Base-by-base conservation (phyloP, 2,113 vertebrate species). In the Talpa occidentalis region DNA sequence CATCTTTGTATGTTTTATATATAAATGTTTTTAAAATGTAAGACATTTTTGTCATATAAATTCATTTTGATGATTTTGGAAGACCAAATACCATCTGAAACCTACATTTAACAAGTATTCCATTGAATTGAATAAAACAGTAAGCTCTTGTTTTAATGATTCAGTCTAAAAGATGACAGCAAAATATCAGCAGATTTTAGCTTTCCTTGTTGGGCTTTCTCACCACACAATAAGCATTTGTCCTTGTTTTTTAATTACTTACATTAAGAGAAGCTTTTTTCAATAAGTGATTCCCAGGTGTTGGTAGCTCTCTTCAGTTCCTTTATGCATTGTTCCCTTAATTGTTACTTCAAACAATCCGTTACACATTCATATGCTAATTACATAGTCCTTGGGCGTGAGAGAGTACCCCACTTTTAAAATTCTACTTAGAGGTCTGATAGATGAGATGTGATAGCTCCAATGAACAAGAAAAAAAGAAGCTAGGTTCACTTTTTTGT, bases 341-440 rank as follows among this genome's bases (percentile, higher is more conserved):
- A 98, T 96, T 97, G 96, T 97, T 97, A 97, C 95, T 97, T 97
- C 95, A 97, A 79, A 95, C 94, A 98, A 97, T 93, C 83, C 1
- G 19, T 69, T 96, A 88, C 90, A 62, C 91, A 98, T 98, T 98
- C 97, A 97, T 94, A 96, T 97, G 97, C 79, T 98, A 98, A 98
- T 91, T 86, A 95, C 93, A 73, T 17, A 83, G 97, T 49, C 56
- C 47, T 91, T 97, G 95, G 93, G 92, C 89, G 67, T 97, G 93
- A 98, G 95, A 98, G 95, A 37, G 83, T 97, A 95, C 87, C 70
- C 96, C 83, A 97, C 94, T 95, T 97, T 96, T 85, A 95, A 96
- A 97, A 96, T 95, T 97, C 94, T 87, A 52, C 87, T 92, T 17
- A 56, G 93, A 97, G 72, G 49, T 97, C 95, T 97, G 89, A 96